These are phyloP conservation scores for Agriopis aurantiaria DNA, from an alignment of 2,888 invertebrate species.

Conservation along the genomic window DNA sequence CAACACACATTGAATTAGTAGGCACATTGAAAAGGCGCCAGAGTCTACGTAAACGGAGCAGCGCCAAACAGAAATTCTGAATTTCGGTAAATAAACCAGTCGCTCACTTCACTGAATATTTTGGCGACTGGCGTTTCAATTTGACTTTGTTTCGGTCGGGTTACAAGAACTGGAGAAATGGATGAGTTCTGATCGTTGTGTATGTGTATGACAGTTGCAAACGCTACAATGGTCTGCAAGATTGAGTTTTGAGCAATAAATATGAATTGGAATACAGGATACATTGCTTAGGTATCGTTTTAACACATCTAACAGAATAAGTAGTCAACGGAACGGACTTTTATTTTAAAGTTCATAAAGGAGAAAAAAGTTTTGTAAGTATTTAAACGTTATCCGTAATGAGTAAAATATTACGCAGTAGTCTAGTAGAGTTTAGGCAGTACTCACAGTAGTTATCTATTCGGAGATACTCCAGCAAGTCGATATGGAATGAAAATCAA, in stretches of 20 bases:
- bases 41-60: too few species aligned
- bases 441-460: not conserved
- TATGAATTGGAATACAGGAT: slow-evolving; percentile 10
- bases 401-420: too few species aligned
- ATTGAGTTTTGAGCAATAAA: slow-evolving; percentile 12
- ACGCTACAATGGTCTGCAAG: slow-evolving; percentile 28
- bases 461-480: not conserved
- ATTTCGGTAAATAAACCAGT: slow-evolving; percentile 7
- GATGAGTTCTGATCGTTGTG: slow-evolving; percentile 55
- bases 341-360: too few species aligned
- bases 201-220: slow-evolving; percentile 55
- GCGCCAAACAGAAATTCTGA: too few species aligned
- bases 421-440: too few species aligned
- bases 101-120: slow-evolving; percentile 56
- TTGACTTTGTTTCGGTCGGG: slow-evolving; percentile 70
- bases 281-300: not conserved
- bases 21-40: too few species aligned
- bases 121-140: slow-evolving; percentile 76
- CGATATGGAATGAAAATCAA: slow-evolving; percentile 27
- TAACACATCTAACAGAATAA: too few species aligned
- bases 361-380: too few species aligned
- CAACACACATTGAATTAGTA: too few species aligned
- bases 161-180: slow-evolving; percentile 49
- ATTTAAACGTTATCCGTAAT: too few species aligned
- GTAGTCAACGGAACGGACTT: too few species aligned